phyloP scores from a whole-genome alignment of 2,797 vertebrate species.

The Chelidonichthys spinosus region DNA sequence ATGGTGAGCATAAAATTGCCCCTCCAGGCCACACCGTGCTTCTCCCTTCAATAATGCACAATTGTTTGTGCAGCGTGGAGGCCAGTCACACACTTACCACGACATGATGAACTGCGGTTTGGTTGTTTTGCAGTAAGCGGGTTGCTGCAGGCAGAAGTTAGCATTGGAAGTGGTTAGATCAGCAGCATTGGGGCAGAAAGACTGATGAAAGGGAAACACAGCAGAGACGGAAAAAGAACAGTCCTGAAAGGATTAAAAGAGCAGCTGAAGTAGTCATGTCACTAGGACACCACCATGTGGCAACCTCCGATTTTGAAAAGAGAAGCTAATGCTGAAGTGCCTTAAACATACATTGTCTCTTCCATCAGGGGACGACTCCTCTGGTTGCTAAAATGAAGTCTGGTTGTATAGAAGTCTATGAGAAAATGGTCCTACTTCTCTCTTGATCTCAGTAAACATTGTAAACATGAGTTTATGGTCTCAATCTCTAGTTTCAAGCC shows the following conservation, averaged over 20 bases:
- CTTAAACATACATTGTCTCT: too few species aligned
- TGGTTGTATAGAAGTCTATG: too few species aligned
- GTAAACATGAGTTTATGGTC: too few species aligned
- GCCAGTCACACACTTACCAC: constrained; percentile 1
- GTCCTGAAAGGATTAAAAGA: not conserved
- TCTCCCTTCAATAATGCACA: constrained; percentile 11
- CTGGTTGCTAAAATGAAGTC: too few species aligned
- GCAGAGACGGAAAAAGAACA: not conserved
- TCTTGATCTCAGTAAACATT: too few species aligned
- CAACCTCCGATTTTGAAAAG: too few species aligned
- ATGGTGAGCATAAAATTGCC: not conserved
- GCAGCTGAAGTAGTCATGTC: not conserved
- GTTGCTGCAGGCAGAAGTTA: constrained; percentile 34
- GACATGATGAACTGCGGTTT: constrained; percentile 43
- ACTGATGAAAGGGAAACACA: constrained; percentile 10
- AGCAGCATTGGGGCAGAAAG: constrained; percentile 6
- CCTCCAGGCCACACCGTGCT: not conserved
- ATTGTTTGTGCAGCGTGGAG: constrained; percentile 1
- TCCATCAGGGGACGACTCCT: too few species aligned
- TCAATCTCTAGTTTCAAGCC: too few species aligned
- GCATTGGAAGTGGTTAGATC: constrained; percentile 28
- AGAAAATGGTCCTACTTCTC: too few species aligned
- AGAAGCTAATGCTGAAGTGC: too few species aligned
- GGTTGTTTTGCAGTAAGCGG: not conserved
- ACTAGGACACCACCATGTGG: not conserved